A percentile compares a stretch with the other conserved stretches of the same genome.
These are phyloP conservation scores for Corvus moneduloides DNA, from an alignment of 2,113 vertebrate genomes.

Conservation along the genomic window DNA sequence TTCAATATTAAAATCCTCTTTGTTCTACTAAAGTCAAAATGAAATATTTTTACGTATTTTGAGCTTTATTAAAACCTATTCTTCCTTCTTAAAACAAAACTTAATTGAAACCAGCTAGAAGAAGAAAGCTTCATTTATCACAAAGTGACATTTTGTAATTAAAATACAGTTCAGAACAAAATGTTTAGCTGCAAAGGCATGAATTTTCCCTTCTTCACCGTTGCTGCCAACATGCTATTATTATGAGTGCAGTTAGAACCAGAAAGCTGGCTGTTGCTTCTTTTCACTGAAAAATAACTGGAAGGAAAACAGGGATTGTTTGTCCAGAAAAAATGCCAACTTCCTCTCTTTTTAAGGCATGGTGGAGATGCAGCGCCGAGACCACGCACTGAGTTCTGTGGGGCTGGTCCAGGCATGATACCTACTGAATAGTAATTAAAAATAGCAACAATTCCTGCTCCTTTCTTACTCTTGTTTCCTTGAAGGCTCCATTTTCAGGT, in stretches of 20 bases:
- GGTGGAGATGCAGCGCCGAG: fast-evolving
- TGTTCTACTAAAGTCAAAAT: neutral
- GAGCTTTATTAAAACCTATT: conserved; percentile 23
- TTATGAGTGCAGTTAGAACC: neutral
- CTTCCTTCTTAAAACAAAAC: conserved; percentile 19
- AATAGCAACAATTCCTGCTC: neutral
- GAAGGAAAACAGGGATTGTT: neutral
- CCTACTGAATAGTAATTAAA: neutral
- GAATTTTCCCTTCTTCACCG: neutral
- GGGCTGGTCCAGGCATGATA: fast-evolving
- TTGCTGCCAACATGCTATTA: neutral
- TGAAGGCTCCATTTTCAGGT: neutral
- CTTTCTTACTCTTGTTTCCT: neutral
- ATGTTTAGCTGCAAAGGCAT: conserved; percentile 14
- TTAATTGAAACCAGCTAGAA: conserved; percentile 14
- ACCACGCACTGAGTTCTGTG: fast-evolving
- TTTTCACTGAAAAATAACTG: neutral
- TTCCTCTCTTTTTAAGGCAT: neutral
- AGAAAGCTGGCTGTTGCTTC: neutral
- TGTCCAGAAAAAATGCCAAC: neutral
- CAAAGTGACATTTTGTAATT: conserved; percentile 31
- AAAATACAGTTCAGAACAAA: conserved; percentile 40
- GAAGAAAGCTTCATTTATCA: conserved; percentile 12
- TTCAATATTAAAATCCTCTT: neutral
- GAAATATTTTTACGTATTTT: conserved; percentile 9